Evolutionary conservation across 2,113 vertebrate species (phyloP).

Genomic region (Columba livia): DNA sequence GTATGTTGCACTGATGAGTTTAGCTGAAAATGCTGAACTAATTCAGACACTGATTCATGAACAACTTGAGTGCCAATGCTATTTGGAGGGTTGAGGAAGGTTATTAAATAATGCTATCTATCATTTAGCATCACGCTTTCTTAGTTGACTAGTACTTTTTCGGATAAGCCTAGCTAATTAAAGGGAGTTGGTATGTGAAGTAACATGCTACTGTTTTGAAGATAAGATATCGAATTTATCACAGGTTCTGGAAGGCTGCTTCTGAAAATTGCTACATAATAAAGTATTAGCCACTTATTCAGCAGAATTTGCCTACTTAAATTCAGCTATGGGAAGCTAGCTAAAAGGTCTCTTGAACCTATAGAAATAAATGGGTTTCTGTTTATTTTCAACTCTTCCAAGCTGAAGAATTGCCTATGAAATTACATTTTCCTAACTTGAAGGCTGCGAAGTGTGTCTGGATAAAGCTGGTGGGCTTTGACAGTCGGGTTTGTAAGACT

Average conservation of each 20-base stretch:
- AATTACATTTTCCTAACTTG: neutral
- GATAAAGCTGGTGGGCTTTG: neutral
- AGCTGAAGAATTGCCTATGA: neutral
- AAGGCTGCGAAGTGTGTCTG: neutral
- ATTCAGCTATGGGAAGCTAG: neutral
- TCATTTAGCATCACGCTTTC: neutral
- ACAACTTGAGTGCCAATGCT: accelerated
- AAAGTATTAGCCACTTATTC: neutral
- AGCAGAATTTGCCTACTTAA: neutral
- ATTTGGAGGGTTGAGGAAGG: neutral
- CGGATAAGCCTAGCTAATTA: neutral
- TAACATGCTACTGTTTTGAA: neutral
- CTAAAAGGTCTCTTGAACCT: neutral
- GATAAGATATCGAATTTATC: neutral
- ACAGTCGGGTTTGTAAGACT: neutral
- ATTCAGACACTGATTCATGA: neutral
- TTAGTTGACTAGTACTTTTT: neutral
- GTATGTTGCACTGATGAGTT: neutral
- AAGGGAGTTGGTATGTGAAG: neutral
- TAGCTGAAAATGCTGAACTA: neutral
- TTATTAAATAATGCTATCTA: neutral
- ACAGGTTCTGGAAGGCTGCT: neutral
- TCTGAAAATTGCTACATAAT: neutral
- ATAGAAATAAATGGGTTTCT: neutral
- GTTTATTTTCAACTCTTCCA: neutral